Evolutionary conservation across 2,113 vertebrate genomes (phyloP), one percentile per base, ranked within the genome.

Genomic region (Leptocoma aspasia): DNA sequence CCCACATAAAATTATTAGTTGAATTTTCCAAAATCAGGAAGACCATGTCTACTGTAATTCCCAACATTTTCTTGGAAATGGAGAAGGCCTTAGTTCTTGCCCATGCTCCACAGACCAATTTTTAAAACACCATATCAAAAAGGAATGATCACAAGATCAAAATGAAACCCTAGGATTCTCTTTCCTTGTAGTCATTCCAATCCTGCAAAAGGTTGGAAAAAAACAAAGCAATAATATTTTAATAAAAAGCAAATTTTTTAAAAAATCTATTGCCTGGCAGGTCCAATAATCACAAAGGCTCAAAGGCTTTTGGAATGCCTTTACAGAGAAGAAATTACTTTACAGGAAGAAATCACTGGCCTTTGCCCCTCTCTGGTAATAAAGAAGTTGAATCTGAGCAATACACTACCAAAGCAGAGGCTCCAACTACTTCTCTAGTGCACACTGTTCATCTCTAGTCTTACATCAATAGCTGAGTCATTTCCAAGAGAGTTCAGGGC

Each of bases 161-260:
- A 85, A 86, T 1, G 1, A 75, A 83, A 81, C 20, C 10, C 10
- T 35, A 73, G 9, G 13, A 70, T 49, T 81, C 22, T 47, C 59
- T 71, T 82, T 42, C 35, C 33, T 53, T 39, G 7, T 13, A 84
- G 52, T 39, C 23, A 41, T 84, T 33, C 7, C 7, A 52, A 10
- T 5, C 31, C 27, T 13, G 2, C 30, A 42, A 52, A 52, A 50
- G 23, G 31, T 10, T 8, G 1, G 23, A 23, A 76, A 49, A 72
- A 42, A 42, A 73, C 11, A 68, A 56, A 72, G 33, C 16, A 45
- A 47, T 12, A 59, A 23, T 20, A 81, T 9, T 50, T 31, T 6
- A n/a, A n/a, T n/a, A n/a, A n/a, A n/a, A n/a, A 53, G 24, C 10
- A 17, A 44, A 7, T 9, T 50, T 31, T 6, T 6, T 1, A 4